Conservation (phyloP, 2,113 vertebrate genomes). For the Chaetodon auriga region DNA sequence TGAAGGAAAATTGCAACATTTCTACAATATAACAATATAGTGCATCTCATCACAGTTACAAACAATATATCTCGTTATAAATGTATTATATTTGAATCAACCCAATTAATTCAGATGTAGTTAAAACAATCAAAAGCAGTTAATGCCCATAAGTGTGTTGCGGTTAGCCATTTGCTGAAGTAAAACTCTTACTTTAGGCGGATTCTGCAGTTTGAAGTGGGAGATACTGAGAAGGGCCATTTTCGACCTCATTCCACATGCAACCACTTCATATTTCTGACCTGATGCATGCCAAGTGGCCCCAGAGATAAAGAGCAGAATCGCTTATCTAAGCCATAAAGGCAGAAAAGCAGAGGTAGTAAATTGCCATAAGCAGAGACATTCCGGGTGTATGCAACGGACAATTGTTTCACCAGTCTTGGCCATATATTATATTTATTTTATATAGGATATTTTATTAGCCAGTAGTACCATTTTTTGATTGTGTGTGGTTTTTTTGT, state of each 20-base stretch:
- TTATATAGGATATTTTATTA: neutral
- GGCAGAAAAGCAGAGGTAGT: neutral
- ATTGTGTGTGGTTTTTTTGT: neutral
- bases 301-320: neutral
- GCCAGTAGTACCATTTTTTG: no score
- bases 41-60: neutral
- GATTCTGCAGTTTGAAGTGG: slow-evolving; percentile 30
- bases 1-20: neutral
- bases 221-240: neutral
- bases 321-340: neutral
- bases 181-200: neutral
- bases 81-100: neutral
- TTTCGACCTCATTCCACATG: slow-evolving; percentile 8
- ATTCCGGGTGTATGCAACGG: neutral
- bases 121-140: neutral
- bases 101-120: neutral
- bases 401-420: neutral
- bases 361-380: neutral
- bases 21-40: neutral
- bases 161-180: neutral
- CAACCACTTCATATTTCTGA: slow-evolving; percentile 11
- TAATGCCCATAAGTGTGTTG: neutral
- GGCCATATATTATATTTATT: neutral
- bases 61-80: neutral
- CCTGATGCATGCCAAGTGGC: slow-evolving; percentile 2